Evolutionary conservation across 2,888 invertebrate genomes (phyloP).

Genomic region (Megalurothrips usitatus): DNA sequence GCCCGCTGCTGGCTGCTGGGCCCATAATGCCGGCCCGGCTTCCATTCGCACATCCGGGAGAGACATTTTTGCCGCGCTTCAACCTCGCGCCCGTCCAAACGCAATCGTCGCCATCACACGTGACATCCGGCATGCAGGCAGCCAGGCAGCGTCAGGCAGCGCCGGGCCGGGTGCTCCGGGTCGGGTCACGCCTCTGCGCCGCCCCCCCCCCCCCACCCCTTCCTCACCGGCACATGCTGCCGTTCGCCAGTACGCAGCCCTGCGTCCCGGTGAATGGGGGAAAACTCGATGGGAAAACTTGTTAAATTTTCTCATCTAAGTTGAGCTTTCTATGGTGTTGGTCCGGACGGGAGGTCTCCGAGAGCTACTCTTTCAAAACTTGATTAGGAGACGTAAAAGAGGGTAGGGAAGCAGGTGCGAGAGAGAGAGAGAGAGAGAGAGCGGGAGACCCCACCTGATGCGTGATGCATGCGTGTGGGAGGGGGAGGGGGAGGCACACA

Average conservation of each 20-base stretch:
- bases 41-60: too few species aligned
- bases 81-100: too few species aligned
- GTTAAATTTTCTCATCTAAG: constrained; percentile 25
- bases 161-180: too few species aligned
- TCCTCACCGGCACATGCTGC: neutral
- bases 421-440: too few species aligned
- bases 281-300: neutral
- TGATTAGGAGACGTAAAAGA: neutral
- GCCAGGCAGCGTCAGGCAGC: too few species aligned
- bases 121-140: too few species aligned
- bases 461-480: neutral
- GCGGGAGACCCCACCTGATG: neutral
- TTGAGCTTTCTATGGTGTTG: neutral
- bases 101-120: too few species aligned
- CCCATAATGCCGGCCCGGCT: too few species aligned
- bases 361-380: neutral
- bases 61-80: too few species aligned
- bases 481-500: neutral
- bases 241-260: neutral
- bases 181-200: too few species aligned
- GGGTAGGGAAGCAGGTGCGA: neutral
- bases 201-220: too few species aligned
- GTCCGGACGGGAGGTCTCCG: neutral
- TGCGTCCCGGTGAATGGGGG: neutral
- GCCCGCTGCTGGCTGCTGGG: neutral